Evolutionary conservation across 2,113 vertebrate genomes (phyloP), one percentile per base, ranked within the genome.

Genomic region (Xenus cinereus): DNA sequence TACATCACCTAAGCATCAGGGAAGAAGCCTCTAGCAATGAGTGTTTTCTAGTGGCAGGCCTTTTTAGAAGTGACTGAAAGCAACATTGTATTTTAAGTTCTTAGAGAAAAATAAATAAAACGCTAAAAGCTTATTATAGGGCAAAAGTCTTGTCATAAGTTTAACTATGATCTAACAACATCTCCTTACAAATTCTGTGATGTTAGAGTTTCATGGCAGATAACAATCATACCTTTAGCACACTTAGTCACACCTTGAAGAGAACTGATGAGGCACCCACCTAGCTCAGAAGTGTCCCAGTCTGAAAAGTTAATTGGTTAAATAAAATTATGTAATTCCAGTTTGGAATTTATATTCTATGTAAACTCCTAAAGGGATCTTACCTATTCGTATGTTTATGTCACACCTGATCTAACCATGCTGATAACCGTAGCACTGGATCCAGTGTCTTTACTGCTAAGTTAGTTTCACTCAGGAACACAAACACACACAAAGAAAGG

Each of bases 11-110:
- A 87, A 89, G 46, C 39, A 76, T 11, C 4, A 24, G 7, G 14
- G 18, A 90, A 72, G 33, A 85, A 68, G 60, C 32, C 68, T 12
- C 33, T 41, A 57, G 19, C 27, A 83, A 69, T 7, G 2, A 62
- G 4, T 17, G 18, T 43, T 57, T 85, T 50, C 39, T 48, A 41
- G 8, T n/a, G 12, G 9, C 75, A 69, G 2, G 35, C 0, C 0
- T 60, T 84, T 83, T 35, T 14, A 68, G 50, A 87, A 96, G 39
- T 28, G 12, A 82, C 32, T 64, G 35, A 81, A 90, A 88, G 30
- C 45, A 90, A 62, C 9, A 9, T 20, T 45, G 7, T 3, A 26
- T 71, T 66, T 73, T 2, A 82, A 82, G 22, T 67, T 82, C 28
- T 89, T 60, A 23, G 37, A 81, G 13, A 71, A 6, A 80, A 68